These are phyloP conservation scores for Drosophila ambigua DNA, from an alignment of 1,140 invertebrate species.

Conservation along the genomic window DNA sequence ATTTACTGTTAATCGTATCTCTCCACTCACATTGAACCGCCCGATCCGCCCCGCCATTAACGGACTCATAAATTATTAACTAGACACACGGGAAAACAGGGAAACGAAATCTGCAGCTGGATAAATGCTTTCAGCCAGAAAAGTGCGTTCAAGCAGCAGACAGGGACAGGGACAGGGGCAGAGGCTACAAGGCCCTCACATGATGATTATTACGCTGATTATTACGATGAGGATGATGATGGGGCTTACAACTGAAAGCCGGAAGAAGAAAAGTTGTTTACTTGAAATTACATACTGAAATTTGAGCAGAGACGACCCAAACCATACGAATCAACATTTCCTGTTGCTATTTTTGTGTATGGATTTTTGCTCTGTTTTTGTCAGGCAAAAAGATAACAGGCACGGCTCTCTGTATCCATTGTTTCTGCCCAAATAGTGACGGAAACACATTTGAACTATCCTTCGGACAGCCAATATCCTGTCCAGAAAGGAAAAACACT, in stretches of 20 bases:
- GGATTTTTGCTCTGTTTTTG: slow-evolving; percentile 5
- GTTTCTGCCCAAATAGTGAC: slow-evolving; percentile 46
- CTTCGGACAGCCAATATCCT: slow-evolving; percentile 35
- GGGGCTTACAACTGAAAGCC: slow-evolving; percentile 43
- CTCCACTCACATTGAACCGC: slow-evolving; percentile 15
- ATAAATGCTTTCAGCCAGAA: slow-evolving; percentile 63
- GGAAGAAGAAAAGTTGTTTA: slow-evolving; percentile 36
- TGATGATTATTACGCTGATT: slow-evolving; percentile 24
- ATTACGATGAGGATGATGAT: slow-evolving; percentile 5
- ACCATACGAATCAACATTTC: slow-evolving; percentile 35
- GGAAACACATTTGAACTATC: slow-evolving; percentile 37
- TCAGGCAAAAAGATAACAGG: slow-evolving; percentile 14
- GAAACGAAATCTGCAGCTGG: slow-evolving; percentile 46
- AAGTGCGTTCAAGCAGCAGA: slow-evolving; percentile 49
- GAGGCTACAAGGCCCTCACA: slow-evolving; percentile 23
- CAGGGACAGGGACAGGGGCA: neutral
- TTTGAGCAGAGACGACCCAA: slow-evolving; percentile 12
- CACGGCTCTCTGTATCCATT: slow-evolving; percentile 16
- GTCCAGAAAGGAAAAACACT: slow-evolving; percentile 14
- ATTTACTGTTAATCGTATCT: slow-evolving; percentile 31
- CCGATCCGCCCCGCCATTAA: slow-evolving; percentile 30
- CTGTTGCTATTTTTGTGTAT: slow-evolving; percentile 32
- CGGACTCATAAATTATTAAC: slow-evolving; percentile 61
- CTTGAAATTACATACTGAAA: slow-evolving; percentile 42
- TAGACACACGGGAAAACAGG: slow-evolving; percentile 27